Base-by-base conservation (phyloP, 2,888 invertebrate species). In the Euclidia mi region DNA sequence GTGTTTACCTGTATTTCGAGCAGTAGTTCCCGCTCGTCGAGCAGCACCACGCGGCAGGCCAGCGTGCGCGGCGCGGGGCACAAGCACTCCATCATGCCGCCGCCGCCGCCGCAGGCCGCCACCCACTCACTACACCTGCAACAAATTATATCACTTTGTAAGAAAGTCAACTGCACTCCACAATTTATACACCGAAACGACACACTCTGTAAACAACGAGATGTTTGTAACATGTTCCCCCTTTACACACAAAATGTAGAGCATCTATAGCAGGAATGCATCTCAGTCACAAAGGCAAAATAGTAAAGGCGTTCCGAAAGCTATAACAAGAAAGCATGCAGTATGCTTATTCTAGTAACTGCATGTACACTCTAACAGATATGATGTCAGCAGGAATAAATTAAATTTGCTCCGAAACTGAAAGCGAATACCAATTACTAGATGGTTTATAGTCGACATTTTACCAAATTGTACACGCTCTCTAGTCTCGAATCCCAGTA, bases 1-100 rank as follows among this genome's bases (percentile, higher is more conserved):
- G 41, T 53, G 29, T 95, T 32, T 91, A 98, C 98, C 96, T 97
- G 97, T 82, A 98, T 96, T 91, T 98, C 98, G 85, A 98, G 98
- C 71, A 98, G 95, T 64, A 98, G 96, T 87, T 98, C 98, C 81
- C 98, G 96, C 85, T 98, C 98, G 88, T 98, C 98, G 78, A 98
- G 96, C 73, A 98, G 96, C 82, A 98, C 96, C 79, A 98, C 97
- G 91, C 98, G 98, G 94, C 97, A 97, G 81, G 96, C 96, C 82
- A 95, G 91, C 66, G 95, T 95, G 85, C 95, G 95, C 78, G 96
- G 95, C 86, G 95, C 95, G 75, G 95, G 95, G 84, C 95, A 95
- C 78, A 95, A 81, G 80, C 95, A 95, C 79, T 95, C 95, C 92
- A 95, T 91, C 91, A 94, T 95, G 51, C 81, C 88, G 82, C 82